Evolutionary conservation across 2,113 vertebrate genomes (phyloP).

Genomic region (Nycticryphes semicollaris): DNA sequence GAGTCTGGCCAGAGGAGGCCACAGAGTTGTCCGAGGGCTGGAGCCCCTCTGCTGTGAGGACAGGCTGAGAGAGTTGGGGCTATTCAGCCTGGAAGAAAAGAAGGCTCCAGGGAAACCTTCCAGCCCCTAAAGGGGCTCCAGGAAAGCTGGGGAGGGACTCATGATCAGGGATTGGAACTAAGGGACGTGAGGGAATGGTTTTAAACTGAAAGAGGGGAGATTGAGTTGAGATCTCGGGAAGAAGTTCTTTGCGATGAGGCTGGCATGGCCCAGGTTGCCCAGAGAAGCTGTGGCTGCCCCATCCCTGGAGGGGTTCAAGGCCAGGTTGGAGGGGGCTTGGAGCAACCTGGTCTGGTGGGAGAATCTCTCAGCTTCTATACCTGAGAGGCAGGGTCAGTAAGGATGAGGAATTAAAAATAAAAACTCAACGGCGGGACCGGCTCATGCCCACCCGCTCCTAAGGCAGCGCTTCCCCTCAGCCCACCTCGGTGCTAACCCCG

Average conservation of each 20-base stretch:
- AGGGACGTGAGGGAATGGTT: background rate
- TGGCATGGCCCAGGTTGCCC: background rate
- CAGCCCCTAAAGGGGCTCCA: background rate
- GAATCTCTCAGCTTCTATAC: no score
- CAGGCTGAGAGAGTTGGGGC: background rate
- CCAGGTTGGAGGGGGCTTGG: background rate
- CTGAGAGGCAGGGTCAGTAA: fast-evolving
- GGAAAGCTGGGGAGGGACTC: background rate
- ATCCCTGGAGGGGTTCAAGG: background rate
- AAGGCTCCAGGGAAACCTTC: background rate
- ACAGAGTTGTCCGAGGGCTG: background rate
- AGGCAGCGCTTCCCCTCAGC: background rate
- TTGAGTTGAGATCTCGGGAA: background rate
- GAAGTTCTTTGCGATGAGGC: no score
- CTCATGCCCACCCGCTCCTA: background rate
- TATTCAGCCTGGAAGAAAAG: background rate
- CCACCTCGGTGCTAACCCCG: no score
- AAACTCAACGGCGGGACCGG: no score
- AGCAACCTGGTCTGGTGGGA: background rate
- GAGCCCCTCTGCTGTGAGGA: background rate
- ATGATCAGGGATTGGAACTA: background rate
- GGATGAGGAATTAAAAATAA: background rate
- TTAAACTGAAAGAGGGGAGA: background rate
- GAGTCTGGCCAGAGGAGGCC: background rate
- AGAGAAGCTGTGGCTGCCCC: background rate